Conservation (phyloP, 2,113 vertebrate species). For the Rallus limicola region DNA sequence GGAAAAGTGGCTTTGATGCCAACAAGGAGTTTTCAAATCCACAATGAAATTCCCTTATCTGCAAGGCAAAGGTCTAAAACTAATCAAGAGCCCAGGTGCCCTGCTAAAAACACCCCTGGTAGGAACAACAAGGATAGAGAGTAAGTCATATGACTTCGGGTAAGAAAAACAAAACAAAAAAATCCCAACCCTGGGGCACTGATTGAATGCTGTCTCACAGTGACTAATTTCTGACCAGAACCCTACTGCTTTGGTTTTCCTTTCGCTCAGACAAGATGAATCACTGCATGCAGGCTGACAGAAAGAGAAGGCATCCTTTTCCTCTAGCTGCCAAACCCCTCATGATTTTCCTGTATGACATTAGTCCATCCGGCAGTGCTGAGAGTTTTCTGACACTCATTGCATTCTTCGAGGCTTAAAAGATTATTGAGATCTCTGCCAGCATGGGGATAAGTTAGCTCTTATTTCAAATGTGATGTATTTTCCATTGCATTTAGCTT, state of each 20-base stretch:
- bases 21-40: neutral
- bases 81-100: neutral
- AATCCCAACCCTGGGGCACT: neutral
- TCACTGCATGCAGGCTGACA: slow-evolving; percentile 17
- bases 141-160: neutral
- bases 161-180: slow-evolving; percentile 61
- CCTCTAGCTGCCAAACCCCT: slow-evolving; percentile 35
- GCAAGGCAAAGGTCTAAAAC: neutral
- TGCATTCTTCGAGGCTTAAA: neutral
- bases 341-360: slow-evolving; percentile 28
- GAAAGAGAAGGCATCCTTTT: slow-evolving; percentile 44
- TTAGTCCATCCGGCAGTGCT: neutral
- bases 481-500: neutral
- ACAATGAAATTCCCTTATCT: neutral
- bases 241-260: slow-evolving; percentile 56
- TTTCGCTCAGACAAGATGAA: slow-evolving; percentile 60
- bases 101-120: neutral
- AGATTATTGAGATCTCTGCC: neutral
- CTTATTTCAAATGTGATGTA: neutral
- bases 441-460: neutral
- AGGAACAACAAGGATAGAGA: neutral
- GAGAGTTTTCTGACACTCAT: slow-evolving; percentile 25
- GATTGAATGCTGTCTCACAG: neutral
- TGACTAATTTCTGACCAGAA: slow-evolving; percentile 58
- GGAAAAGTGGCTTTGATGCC: neutral